Conservation (phyloP, 2,797 vertebrate species). For the Anguilla megastoma region DNA sequence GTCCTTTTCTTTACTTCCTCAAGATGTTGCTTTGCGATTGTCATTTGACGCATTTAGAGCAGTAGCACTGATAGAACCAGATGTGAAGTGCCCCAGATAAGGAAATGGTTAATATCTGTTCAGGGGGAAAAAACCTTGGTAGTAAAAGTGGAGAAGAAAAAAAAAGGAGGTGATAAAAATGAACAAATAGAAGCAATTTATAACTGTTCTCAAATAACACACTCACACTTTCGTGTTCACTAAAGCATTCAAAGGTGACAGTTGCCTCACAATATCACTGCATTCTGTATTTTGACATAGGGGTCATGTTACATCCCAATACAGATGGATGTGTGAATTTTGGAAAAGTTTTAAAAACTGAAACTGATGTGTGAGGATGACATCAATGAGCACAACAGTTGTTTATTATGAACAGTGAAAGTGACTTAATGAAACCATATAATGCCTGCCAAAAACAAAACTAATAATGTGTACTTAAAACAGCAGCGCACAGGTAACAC, state of each 20-base stretch:
- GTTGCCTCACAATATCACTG: too few species aligned
- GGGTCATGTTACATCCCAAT: background rate
- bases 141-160: background rate
- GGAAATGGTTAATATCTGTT: too few species aligned
- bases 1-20: too few species aligned
- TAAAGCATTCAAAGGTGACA: too few species aligned
- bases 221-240: too few species aligned
- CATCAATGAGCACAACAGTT: background rate
- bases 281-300: background rate
- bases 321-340: background rate
- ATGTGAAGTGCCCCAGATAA: too few species aligned
- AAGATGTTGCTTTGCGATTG: too few species aligned
- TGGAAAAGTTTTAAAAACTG: background rate
- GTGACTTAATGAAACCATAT: background rate
- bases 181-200: background rate
- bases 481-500: background rate
- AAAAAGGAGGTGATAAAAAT: background rate
- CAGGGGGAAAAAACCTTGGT: too few species aligned
- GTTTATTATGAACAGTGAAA: background rate
- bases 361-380: background rate
- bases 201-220: too few species aligned
- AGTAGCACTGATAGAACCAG: too few species aligned
- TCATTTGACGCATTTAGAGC: too few species aligned
- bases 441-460: background rate
- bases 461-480: background rate